These are phyloP conservation scores for Drosophila saltans DNA, from an alignment of 1,140 invertebrate species.

Conservation along the genomic window DNA sequence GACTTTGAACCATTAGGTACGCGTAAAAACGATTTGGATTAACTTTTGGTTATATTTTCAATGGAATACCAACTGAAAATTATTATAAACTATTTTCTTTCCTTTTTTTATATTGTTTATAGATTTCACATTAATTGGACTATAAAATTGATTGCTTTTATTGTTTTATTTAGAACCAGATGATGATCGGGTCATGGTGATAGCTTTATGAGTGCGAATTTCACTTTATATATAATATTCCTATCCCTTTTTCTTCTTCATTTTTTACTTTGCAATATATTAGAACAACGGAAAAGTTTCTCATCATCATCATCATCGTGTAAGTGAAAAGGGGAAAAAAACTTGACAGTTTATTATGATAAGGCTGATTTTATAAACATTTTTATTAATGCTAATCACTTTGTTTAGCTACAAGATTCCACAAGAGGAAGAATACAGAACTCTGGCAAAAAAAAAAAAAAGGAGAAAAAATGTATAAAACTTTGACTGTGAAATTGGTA, in stretches of 20 bases:
- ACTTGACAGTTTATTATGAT: slow-evolving; percentile 35
- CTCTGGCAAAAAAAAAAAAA: neutral
- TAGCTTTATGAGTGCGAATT: slow-evolving; percentile 28
- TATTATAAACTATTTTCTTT: neutral
- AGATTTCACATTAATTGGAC: neutral
- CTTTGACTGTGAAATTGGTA: slow-evolving; percentile 5
- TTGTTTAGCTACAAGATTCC: neutral
- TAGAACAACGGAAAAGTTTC: slow-evolving; percentile 37
- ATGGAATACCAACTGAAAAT: neutral
- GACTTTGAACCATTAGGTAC: too few species aligned
- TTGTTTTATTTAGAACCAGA: slow-evolving; percentile 24
- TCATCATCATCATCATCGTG: slow-evolving; percentile 28
- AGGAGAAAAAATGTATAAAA: neutral
- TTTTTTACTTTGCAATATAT: too few species aligned
- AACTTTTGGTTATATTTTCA: too few species aligned
- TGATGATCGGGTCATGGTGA: slow-evolving; percentile 25
- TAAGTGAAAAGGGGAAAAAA: neutral
- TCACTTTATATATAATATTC: too few species aligned
- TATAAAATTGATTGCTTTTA: slow-evolving; percentile 15
- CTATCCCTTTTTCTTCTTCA: neutral
- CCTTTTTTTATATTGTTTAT: neutral
- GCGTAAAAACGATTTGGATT: too few species aligned
- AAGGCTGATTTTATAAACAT: slow-evolving; percentile 39
- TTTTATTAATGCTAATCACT: slow-evolving; percentile 53
- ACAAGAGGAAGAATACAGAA: too few species aligned